phyloP scores from a whole-genome alignment of 2,113 vertebrate genomes.

The Serinus canaria region DNA sequence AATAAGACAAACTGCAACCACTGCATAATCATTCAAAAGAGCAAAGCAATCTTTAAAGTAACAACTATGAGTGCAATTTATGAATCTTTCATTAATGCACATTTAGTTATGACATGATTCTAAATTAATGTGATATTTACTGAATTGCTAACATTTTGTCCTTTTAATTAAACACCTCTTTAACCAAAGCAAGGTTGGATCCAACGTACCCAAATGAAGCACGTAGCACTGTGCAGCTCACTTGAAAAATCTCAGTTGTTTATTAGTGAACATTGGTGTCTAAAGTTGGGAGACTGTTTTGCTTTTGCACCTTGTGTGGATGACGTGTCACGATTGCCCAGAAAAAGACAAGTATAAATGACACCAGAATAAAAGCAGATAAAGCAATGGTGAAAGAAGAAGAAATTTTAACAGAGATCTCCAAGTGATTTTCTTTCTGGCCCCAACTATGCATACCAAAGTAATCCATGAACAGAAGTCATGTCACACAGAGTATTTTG shows the following conservation, averaged over 20 bases:
- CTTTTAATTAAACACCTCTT: conserved; percentile 54
- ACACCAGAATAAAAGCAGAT: not conserved
- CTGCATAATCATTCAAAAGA: conserved; percentile 1
- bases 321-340: not conserved
- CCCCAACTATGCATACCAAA: not conserved
- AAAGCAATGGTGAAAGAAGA: not conserved
- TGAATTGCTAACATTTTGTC: conserved; percentile 42
- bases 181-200: conserved; percentile 18
- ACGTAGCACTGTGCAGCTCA: not conserved
- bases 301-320: not conserved
- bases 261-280: not conserved
- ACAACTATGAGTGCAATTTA: conserved; percentile 7
- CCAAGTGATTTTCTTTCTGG: not conserved
- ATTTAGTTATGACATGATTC: conserved; percentile 28
- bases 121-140: conserved; percentile 54
- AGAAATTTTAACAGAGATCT: not conserved
- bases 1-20: not conserved
- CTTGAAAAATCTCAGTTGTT: not conserved
- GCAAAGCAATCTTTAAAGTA: conserved; percentile 44
- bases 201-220: not conserved
- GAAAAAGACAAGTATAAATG: not conserved
- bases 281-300: not conserved
- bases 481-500: not conserved
- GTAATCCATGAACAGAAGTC: not conserved
- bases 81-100: conserved; percentile 20